These are phyloP conservation scores for Hymenochirus boettgeri DNA, from an alignment of 2,113 vertebrate genomes.

Conservation along the genomic window DNA sequence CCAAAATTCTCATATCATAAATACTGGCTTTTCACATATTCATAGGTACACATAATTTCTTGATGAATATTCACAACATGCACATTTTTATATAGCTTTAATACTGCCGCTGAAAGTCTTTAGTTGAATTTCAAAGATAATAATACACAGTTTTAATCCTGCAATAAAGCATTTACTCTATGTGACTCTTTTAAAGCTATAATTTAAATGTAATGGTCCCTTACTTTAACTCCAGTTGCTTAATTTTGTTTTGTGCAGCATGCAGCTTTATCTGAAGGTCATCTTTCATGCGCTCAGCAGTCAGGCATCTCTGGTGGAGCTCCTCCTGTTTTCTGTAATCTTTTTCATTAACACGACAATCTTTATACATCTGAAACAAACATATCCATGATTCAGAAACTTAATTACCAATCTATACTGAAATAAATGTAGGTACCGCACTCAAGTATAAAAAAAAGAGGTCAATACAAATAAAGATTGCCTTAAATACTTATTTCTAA, in stretches of 20 bases:
- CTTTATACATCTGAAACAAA: slow-evolving; percentile 69
- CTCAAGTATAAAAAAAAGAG: too few relatives aligned
- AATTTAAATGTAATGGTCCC: slow-evolving; percentile 47
- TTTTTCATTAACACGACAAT: slow-evolving; percentile 65
- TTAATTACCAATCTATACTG: too few relatives aligned
- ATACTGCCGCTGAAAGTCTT: background rate
- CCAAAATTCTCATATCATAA: background rate
- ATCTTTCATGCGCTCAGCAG: slow-evolving; percentile 75
- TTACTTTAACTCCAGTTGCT: slow-evolving; percentile 84
- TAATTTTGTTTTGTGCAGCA: slow-evolving; percentile 76
- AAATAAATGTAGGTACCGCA: too few relatives aligned
- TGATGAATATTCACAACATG: background rate
- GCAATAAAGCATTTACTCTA: slow-evolving; percentile 4
- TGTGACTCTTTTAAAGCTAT: slow-evolving; percentile 2
- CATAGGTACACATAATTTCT: background rate
- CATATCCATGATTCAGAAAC: too few relatives aligned
- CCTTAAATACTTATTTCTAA: too few relatives aligned
- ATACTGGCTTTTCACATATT: background rate
- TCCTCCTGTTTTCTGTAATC: slow-evolving; percentile 78
- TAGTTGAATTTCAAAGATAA: background rate
- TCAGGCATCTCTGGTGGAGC: slow-evolving; percentile 80
- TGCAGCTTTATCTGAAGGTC: slow-evolving; percentile 78
- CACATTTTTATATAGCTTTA: background rate
- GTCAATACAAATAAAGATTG: too few relatives aligned
- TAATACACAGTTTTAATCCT: background rate